These are phyloP conservation scores for Falco punctatus DNA, from an alignment of 2,113 vertebrate genomes.

Conservation along the genomic window DNA sequence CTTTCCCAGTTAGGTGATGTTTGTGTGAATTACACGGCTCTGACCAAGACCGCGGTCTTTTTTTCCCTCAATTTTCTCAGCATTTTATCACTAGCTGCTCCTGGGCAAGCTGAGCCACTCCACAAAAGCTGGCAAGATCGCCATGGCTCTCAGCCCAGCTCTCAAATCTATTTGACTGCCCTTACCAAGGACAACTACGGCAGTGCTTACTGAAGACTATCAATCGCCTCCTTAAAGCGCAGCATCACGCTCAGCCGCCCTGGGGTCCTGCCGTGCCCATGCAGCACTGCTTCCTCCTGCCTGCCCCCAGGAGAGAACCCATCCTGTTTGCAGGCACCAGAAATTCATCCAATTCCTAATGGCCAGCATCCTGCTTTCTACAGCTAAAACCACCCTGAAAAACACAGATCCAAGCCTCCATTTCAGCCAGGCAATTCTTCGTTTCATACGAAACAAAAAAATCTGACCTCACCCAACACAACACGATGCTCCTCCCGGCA, in stretches of 20 bases:
- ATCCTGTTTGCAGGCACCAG: neutral
- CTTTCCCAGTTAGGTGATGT: neutral
- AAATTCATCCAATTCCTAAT: neutral
- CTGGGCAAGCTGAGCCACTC: neutral
- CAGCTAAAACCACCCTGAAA: neutral
- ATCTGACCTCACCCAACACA: fast-evolving
- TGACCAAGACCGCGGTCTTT: neutral
- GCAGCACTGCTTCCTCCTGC: neutral
- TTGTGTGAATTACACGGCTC: fast-evolving
- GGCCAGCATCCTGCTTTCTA: neutral
- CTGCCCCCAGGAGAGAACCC: neutral
- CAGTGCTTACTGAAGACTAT: neutral
- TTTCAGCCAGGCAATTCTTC: neutral
- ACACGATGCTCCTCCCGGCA: fast-evolving
- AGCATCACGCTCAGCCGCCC: neutral
- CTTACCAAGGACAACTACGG: neutral
- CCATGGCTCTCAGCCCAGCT: neutral
- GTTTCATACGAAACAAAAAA: neutral
- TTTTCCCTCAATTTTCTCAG: neutral
- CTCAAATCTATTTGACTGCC: neutral
- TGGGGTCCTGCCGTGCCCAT: neutral
- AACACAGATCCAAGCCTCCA: neutral
- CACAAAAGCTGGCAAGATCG: neutral
- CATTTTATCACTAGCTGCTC: neutral
- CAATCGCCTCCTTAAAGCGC: neutral